These are phyloP conservation scores for Xanthorhoe designata DNA, from an alignment of 2,888 invertebrate species.

Conservation along the genomic window DNA sequence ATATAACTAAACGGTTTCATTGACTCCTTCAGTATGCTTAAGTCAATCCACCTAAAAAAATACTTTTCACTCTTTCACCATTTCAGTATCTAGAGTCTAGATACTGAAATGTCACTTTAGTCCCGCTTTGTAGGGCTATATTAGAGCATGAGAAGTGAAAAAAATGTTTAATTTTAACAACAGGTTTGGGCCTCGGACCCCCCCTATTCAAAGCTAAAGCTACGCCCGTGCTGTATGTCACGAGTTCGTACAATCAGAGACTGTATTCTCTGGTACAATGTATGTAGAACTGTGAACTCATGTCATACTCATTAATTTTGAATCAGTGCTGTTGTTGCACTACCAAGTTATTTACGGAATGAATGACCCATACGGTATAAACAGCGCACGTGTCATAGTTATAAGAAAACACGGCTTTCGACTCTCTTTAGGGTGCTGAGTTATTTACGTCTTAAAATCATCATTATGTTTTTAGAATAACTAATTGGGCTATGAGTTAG, in stretches of 20 bases:
- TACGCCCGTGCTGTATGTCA: not conserved
- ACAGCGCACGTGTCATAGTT: slow-evolving; percentile 39
- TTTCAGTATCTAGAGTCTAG: too few species aligned
- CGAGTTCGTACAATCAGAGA: not conserved
- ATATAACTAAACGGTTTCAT: too few species aligned
- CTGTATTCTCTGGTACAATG: not conserved
- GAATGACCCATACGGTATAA: slow-evolving; percentile 42
- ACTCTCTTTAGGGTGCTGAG: slow-evolving; percentile 35
- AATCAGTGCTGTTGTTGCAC: slow-evolving; percentile 8
- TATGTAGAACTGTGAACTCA: not conserved
- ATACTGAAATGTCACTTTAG: too few species aligned
- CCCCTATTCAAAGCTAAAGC: too few species aligned
- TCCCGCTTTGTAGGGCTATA: too few species aligned
- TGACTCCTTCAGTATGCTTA: too few species aligned
- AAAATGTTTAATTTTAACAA: too few species aligned
- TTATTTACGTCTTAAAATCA: slow-evolving; percentile 51
- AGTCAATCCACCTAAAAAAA: too few species aligned
- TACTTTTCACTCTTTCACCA: too few species aligned
- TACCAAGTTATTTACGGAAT: slow-evolving; percentile 39
- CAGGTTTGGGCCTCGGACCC: too few species aligned
- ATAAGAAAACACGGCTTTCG: slow-evolving; percentile 29
- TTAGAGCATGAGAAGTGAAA: too few species aligned
- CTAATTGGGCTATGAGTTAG: slow-evolving; percentile 73
- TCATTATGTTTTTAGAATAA: slow-evolving; percentile 71
- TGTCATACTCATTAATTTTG: not conserved